phyloP scores from a whole-genome alignment of 2,113 vertebrate species.

The Ophthalmolycus amberensis region DNA sequence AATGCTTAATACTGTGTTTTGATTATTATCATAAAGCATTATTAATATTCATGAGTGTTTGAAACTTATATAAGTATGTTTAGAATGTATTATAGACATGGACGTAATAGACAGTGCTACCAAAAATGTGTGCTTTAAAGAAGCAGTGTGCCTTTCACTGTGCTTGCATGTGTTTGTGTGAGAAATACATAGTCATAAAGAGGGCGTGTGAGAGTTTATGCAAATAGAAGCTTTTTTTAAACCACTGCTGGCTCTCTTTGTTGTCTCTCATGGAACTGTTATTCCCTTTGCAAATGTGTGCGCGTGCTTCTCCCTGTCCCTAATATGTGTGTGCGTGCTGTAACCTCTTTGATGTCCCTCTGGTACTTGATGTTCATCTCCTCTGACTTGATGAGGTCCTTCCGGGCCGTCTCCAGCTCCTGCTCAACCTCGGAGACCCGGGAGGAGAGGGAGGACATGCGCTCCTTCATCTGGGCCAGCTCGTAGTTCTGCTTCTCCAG shows the following conservation, averaged over 20 bases:
- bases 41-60: neutral
- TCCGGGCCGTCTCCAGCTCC: slow-evolving; percentile 96
- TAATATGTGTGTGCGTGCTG: slow-evolving; percentile 20
- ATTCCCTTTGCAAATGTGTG: slow-evolving; percentile 29
- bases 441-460: slow-evolving; percentile 93
- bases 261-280: slow-evolving; percentile 53
- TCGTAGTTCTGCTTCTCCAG: slow-evolving; percentile 99
- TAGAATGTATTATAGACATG: neutral
- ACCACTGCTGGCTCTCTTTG: slow-evolving; percentile 42
- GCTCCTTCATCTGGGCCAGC: slow-evolving; percentile 99
- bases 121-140: neutral
- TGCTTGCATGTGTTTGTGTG: neutral
- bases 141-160: neutral
- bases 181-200: neutral
- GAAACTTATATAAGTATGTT: neutral
- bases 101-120: neutral
- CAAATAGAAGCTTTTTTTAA: slow-evolving; percentile 60
- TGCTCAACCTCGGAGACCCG: slow-evolving; percentile 97
- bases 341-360: slow-evolving; percentile 98
- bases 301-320: neutral
- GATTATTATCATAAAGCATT: neutral
- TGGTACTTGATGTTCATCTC: slow-evolving; percentile 99
- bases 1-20: neutral
- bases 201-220: slow-evolving; percentile 28
- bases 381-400: slow-evolving; percentile 98